Percentiles rank a stretch among this genome's conserved stretches.
Evolutionary conservation across 2,113 vertebrate genomes (phyloP).

Genomic region (Tyto alba): DNA sequence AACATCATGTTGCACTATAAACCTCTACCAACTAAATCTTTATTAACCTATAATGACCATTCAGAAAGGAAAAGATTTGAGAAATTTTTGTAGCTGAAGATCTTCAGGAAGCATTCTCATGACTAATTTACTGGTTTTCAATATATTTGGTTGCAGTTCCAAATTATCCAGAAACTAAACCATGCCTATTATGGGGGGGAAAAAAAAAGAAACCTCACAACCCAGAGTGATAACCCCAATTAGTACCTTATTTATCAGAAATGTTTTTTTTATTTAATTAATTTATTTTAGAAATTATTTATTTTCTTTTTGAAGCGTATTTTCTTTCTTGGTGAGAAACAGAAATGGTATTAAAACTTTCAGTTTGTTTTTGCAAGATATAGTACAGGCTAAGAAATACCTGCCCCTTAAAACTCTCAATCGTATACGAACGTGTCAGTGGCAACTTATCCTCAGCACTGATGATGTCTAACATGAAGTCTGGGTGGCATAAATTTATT

Average conservation of each 20-base stretch:
- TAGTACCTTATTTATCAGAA: not conserved
- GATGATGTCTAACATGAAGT: not conserved
- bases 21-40: not conserved
- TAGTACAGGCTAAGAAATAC: not conserved
- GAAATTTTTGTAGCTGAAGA: not conserved
- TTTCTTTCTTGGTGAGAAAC: not conserved
- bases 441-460: not conserved
- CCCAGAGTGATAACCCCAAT: not conserved
- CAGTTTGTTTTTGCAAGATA: conserved; percentile 4
- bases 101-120: not conserved
- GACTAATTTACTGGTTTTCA: not conserved
- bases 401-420: not conserved
- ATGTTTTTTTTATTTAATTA: not conserved
- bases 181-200: rapidly evolving
- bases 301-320: too few species aligned
- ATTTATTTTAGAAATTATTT: too few species aligned
- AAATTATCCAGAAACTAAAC: not conserved
- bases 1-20: not conserved
- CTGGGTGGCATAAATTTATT: not conserved
- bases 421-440: not conserved
- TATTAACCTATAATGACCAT: not conserved
- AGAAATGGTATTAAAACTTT: not conserved
- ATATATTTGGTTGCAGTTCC: not conserved
- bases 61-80: not conserved
- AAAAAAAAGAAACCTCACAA: not conserved